Percentiles rank a stretch among this genome's conserved stretches.
Evolutionary conservation across 2,888 invertebrate species (phyloP).

Genomic region (Hypena proboscidalis): DNA sequence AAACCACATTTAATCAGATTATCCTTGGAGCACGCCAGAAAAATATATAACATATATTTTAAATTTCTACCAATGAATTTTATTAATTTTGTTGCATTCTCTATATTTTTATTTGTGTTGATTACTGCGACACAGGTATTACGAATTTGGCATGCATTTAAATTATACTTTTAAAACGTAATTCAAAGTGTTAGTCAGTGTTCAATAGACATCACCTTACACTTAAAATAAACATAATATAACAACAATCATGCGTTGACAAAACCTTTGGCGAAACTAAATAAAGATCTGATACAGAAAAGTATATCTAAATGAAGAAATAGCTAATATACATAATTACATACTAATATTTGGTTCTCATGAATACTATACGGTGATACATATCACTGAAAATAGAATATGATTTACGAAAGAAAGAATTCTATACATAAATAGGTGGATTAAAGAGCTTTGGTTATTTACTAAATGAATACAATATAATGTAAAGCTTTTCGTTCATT

Average conservation of each 20-base stretch:
- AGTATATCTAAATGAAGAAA: conserved; percentile 19
- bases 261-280: conserved; percentile 4
- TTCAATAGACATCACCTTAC: conserved; percentile 10
- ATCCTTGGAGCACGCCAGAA: too few relatives aligned
- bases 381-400: conserved; percentile 24
- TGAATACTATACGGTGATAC: conserved; percentile 55
- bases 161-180: too few relatives aligned
- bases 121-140: too few relatives aligned
- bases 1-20: too few relatives aligned
- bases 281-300: conserved; percentile 24
- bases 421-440: conserved; percentile 14
- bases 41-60: too few relatives aligned
- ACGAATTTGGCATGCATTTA: too few relatives aligned
- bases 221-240: conserved; percentile 15
- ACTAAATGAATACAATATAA: conserved; percentile 1
- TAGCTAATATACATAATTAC: conserved; percentile 44
- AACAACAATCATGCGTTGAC: conserved; percentile 12
- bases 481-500: not conserved
- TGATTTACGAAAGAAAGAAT: conserved; percentile 9
- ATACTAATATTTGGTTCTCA: conserved; percentile 70
- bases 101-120: too few relatives aligned
- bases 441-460: conserved; percentile 15
- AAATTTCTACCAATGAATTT: too few relatives aligned
- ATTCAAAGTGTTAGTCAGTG: too few relatives aligned
- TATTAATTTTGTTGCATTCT: too few relatives aligned